Base-by-base conservation (phyloP, 2,113 vertebrate species). In the Pandion haliaetus region DNA sequence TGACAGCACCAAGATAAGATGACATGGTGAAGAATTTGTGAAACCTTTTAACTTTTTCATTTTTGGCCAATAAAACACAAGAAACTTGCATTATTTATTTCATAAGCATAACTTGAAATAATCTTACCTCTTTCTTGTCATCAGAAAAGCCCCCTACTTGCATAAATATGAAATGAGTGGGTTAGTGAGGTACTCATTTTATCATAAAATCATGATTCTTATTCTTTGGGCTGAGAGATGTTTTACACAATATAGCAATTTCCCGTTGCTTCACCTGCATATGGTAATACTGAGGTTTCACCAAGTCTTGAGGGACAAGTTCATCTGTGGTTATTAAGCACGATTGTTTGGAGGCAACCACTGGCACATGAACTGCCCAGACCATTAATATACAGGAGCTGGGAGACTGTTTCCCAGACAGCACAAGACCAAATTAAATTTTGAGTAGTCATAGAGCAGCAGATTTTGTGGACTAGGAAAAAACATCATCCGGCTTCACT, bases 61-160 rank as follows among this genome's bases (percentile, higher is more conserved):
- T 96, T 98, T 96, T 73, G n/a, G 57, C 62, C 90, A 96, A 86
- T 82, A 96, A 90, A 96, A 94, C 49, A 58, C 47, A 96, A 93
- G 86, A 86, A 96, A 81, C 20, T 55, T 34, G 49, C 28, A 31
- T 92, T 94, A 59, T 84, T 92, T 95, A 91, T 96, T 96, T 94
- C 42, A 79, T 67, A 91, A 94, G 52, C 88, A 77, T 86, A 91
- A 85, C 71, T n/a, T 52, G 5, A 90, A 80, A 54, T 90, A 70
- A 94, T 93, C 66, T 89, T 72, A 34, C 24, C n/a, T 82, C 16
- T 86, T 95, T 95, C 76, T 67, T 70, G 23, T 44, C 34, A 49
- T 47, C 61, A 80, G 78, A 76, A 93, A 76, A 90, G 9, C 3
- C 19, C 2, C 17, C 38, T 58, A 10, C 21, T 52, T 63, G 25